Evolutionary conservation across 2,888 invertebrate genomes (phyloP).

Genomic region (Hanleya hanleyi): DNA sequence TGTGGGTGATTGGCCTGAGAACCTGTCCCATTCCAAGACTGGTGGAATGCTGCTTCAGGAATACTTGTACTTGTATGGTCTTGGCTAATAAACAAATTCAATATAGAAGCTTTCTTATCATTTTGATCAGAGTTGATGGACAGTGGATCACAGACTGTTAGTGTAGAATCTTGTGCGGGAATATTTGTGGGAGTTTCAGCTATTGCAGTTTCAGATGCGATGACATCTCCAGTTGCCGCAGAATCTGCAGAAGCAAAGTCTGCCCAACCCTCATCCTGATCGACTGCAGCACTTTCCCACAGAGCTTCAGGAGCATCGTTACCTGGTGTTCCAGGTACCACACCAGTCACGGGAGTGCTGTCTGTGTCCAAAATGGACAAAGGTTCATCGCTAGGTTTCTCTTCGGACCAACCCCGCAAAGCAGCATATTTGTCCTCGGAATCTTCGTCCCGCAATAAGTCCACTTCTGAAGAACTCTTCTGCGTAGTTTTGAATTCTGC

Average conservation of each 20-base stretch:
- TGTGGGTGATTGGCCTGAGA: neutral
- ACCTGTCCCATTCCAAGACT: neutral
- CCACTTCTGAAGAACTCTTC: conserved; percentile 32
- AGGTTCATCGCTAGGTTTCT: neutral
- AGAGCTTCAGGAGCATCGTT: neutral
- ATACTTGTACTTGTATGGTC: neutral
- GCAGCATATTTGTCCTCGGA: conserved; percentile 63
- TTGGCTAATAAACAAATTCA: neutral
- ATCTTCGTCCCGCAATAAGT: conserved; percentile 49
- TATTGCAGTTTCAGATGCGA: neutral
- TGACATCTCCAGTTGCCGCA: neutral
- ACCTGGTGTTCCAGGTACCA: neutral
- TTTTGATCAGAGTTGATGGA: neutral
- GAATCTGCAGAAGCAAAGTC: conserved; percentile 6
- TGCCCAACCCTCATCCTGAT: conserved; percentile 46
- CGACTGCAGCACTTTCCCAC: conserved; percentile 12
- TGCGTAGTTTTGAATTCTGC: conserved; percentile 36
- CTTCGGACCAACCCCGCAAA: conserved; percentile 46
- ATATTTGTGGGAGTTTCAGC: neutral
- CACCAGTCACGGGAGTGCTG: neutral
- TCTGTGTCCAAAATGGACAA: neutral
- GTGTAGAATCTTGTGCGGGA: too few species aligned
- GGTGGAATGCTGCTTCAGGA: neutral
- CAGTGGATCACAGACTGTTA: neutral
- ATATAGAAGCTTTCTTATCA: neutral